Evolutionary conservation across 2,888 invertebrate species (phyloP), one percentile per base, ranked within the genome.

Genomic region (Hybos culiciformis): DNA sequence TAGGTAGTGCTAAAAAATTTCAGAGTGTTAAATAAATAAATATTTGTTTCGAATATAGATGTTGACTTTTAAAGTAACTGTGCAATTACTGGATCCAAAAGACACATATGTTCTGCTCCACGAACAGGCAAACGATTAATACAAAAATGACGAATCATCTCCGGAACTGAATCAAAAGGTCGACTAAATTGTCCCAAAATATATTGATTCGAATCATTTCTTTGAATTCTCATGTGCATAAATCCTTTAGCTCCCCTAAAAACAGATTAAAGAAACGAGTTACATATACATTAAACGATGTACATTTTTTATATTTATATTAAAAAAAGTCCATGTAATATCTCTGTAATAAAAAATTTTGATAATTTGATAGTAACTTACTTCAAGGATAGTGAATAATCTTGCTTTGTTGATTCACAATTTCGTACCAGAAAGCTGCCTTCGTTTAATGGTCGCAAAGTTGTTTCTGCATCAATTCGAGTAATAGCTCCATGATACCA

Each of bases 401-500:
- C 92, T 61, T 86, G 83, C 63, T 86, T 85, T 39, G 87, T 84
- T 44, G 91, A 90, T 68, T 94, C 92, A 63, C 92, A 92, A 63
- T 90, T 88, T 54, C 96, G 74, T 45, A 96, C 92, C 54, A 96
- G 73, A 67, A 92, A 96, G 57, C 90, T 91, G 49, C 94, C 94
- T 70, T 94, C 93, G 51, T 78, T 74, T 40, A 87, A 75, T 42
- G 84, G 75, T 54, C 87, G 71, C 39, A 96, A 71, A 50, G 91
- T 78, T 60, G 79, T 78, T 68, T 96, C 94, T 37, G 94, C 94
- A 67, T 93, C 91, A 46, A 84, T 75, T 56, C 94, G 76, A 40
- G 87, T 84, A 50, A 94, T 83, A 51, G 88, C 82, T 49, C 94
- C 94, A 65, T 94, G 94, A 68, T 91, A 96, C 94, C 94, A 96